Base-by-base conservation (phyloP, 2,888 invertebrate genomes). In the Cloeon dipterum region DNA sequence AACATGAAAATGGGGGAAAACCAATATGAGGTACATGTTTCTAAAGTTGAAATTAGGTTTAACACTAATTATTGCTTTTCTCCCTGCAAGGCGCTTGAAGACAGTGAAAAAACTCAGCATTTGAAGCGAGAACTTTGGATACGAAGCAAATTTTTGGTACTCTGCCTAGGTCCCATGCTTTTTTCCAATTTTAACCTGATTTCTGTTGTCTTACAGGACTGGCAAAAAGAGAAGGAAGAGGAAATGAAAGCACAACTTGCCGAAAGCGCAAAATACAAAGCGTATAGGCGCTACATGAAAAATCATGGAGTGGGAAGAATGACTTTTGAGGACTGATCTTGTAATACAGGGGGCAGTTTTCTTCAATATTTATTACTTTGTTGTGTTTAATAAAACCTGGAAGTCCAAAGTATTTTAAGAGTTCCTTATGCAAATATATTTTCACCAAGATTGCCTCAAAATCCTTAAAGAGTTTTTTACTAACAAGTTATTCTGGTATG, bases 251-350 rank as follows among this genome's bases (percentile, higher is more conserved):
- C 74, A 44, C 74, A 81, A 46, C 54, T 88, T 50, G 83, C 88
- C 1, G 81, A 86, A 48, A 88, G 74, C 58, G 75, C 77, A 37
- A 70, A 74, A 50, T 83, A 86, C 53, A 89, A 88, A 57, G 75
- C 81, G 42, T 88, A 88, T 51, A 65, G 89, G 41, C 64, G 91
- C 40, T 89, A 83, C 54, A 74, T 91, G 61, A 88, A 85, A 56
- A 81, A 78, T 49, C 85, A 86, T 52, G 88, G 86, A 3, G 72
- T 81, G 1, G 78, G 83, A 2, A 68, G 88, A 50, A 81, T 91
- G 65, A 82, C 81, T n/a, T 91, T 91, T 55, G 85, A 81, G 48
- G 82, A 83, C 52, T 79, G 70, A 38, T 69, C 61, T 62, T 49
- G 21, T 36, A 20, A 25, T 36, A 32, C 41, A 39, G 32, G 36